Conservation (phyloP, 2,797 vertebrate genomes). For the Cebuella pygmaea region DNA sequence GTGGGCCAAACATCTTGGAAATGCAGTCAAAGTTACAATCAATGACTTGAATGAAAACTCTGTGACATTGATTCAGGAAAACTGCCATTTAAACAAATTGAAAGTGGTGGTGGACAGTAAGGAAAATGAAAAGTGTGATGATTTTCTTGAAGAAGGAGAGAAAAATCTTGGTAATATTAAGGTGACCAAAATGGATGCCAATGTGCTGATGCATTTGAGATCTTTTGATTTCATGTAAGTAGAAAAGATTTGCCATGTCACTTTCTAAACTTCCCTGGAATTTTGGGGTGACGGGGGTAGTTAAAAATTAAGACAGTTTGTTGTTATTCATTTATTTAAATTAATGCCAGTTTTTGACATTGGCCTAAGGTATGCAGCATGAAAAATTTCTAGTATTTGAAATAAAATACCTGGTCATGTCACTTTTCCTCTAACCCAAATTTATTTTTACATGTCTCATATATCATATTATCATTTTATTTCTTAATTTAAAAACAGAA, state of each 20-base stretch:
- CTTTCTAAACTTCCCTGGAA: not conserved
- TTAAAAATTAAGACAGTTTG: conserved; percentile 15
- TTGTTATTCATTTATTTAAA: not conserved
- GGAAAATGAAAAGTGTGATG: conserved; percentile 82
- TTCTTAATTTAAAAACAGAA: conserved; percentile 8
- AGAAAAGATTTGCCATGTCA: not conserved
- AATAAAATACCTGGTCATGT: conserved; percentile 17
- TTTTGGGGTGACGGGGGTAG: not conserved
- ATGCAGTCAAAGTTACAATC: conserved; percentile 94
- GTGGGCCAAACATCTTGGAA: conserved; percentile 96
- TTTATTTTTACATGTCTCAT: conserved; percentile 5
- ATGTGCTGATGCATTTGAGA: conserved; percentile 97
- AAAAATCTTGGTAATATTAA: conserved; percentile 88
- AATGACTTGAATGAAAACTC: conserved; percentile 95
- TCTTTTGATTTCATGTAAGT: conserved; percentile 98
- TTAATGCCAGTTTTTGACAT: conserved; percentile 25
- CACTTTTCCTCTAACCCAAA: not conserved
- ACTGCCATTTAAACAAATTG: conserved; percentile 95
- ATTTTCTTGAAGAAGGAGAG: conserved; percentile 77
- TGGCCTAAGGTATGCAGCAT: not conserved
- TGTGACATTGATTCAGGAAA: conserved; percentile 95
- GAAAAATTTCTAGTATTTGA: conserved; percentile 24
- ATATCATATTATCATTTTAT: not conserved
- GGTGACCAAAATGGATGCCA: conserved; percentile 97
- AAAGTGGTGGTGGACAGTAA: conserved; percentile 86